These are phyloP conservation scores for Poecilobothrus nobilitatus DNA, from an alignment of 2,888 invertebrate species.

Conservation along the genomic window DNA sequence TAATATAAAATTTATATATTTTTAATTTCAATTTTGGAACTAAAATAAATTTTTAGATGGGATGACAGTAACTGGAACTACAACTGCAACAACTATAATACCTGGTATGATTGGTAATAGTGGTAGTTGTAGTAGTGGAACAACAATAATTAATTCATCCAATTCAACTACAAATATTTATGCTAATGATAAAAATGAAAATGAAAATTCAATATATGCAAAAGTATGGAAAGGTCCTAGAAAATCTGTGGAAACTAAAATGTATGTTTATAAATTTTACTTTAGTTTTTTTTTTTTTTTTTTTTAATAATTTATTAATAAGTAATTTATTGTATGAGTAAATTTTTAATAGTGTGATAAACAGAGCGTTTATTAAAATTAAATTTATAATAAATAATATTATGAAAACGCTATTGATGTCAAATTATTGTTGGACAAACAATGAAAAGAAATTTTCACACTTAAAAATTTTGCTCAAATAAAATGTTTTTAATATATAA, in stretches of 20 bases:
- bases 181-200: conserved; percentile 28
- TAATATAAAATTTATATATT: not conserved
- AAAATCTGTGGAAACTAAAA: conserved; percentile 43
- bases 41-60: not conserved
- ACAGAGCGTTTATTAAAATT: too few species aligned
- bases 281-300: not conserved
- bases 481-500: too few species aligned
- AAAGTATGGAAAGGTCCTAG: conserved; percentile 45
- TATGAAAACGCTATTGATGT: too few species aligned
- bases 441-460: too few species aligned
- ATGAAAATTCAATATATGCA: conserved; percentile 40
- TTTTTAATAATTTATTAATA: too few species aligned
- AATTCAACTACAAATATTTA: conserved; percentile 12
- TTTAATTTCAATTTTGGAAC: not conserved
- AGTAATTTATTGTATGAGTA: too few species aligned
- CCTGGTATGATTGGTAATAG: not conserved
- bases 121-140: conserved; percentile 14
- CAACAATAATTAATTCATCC: conserved; percentile 17
- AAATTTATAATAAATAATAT: too few species aligned
- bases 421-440: too few species aligned
- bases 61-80: not conserved
- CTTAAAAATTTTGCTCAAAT: too few species aligned
- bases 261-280: conserved; percentile 31
- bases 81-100: not conserved
- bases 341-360: too few species aligned